phyloP scores from a whole-genome alignment of 2,888 invertebrate species.

The Chrysolina americana region DNA sequence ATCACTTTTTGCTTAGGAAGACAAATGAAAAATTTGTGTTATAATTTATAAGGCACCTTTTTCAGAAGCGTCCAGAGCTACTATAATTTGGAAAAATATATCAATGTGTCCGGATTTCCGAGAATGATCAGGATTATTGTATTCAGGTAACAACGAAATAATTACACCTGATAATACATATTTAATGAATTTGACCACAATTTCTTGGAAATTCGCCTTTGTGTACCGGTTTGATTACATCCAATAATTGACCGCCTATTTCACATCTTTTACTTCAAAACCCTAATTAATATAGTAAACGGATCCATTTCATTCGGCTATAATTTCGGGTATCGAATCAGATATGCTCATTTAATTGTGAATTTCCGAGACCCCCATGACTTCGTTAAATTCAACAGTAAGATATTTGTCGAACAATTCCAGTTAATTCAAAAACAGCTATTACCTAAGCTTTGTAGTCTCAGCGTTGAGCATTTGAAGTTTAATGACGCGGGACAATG shows the following conservation, averaged over 20 bases:
- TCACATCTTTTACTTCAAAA: too few species aligned
- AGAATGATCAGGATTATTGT: too few species aligned
- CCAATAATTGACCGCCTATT: not conserved
- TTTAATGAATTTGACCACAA: too few species aligned
- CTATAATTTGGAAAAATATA: too few species aligned
- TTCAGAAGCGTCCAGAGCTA: too few species aligned
- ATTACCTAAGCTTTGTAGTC: slow-evolving; percentile 67
- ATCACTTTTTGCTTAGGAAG: too few species aligned
- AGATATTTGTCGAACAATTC: slow-evolving; percentile 66
- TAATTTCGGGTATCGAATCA: slow-evolving; percentile 28
- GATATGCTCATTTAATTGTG: slow-evolving; percentile 41
- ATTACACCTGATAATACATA: too few species aligned
- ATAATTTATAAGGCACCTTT: too few species aligned
- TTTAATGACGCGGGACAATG: slow-evolving; percentile 71
- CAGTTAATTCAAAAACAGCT: slow-evolving; percentile 67
- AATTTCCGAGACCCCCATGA: slow-evolving; percentile 41
- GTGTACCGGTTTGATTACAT: not conserved
- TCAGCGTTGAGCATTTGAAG: slow-evolving; percentile 65
- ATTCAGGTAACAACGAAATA: too few species aligned
- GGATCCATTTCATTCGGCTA: not conserved
- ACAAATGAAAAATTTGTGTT: too few species aligned
- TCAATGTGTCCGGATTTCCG: too few species aligned
- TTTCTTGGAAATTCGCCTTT: too few species aligned
- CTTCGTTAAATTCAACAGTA: slow-evolving; percentile 59
- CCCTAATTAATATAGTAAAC: not conserved